These are phyloP conservation scores for Nyctibius bracteatus DNA, from an alignment of 2,113 vertebrate species.

Conservation along the genomic window DNA sequence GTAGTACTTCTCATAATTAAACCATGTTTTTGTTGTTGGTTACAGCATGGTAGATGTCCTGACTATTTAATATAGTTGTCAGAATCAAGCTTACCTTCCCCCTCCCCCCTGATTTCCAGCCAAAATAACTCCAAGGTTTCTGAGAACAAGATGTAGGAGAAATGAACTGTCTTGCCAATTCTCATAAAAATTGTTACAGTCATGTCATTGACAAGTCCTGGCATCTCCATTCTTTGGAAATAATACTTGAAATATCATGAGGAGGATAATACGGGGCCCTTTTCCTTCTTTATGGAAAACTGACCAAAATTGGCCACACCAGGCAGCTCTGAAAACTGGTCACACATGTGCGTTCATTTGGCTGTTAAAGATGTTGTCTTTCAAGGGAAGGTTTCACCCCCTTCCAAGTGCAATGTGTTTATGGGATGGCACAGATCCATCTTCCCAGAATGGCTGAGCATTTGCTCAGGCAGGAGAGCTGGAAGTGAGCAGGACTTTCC, in stretches of 20 bases:
- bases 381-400: neutral
- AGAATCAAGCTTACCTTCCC: neutral
- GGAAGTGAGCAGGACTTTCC: neutral
- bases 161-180: neutral
- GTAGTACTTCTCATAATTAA: neutral
- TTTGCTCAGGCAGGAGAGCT: neutral
- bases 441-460: neutral
- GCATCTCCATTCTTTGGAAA: neutral
- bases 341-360: neutral
- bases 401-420: neutral
- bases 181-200: slow-evolving; percentile 1
- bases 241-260: neutral
- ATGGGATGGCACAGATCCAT: neutral
- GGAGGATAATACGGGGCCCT: neutral
- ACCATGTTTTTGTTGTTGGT: neutral
- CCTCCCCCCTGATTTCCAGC: neutral
- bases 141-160: neutral
- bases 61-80: neutral
- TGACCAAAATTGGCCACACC: neutral
- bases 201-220: neutral
- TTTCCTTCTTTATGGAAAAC: neutral
- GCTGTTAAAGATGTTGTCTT: neutral
- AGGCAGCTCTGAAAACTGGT: neutral
- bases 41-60: neutral
- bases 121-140: neutral